Conservation (phyloP, 1,140 invertebrate species). For the Panagrolaimus sp. region DNA sequence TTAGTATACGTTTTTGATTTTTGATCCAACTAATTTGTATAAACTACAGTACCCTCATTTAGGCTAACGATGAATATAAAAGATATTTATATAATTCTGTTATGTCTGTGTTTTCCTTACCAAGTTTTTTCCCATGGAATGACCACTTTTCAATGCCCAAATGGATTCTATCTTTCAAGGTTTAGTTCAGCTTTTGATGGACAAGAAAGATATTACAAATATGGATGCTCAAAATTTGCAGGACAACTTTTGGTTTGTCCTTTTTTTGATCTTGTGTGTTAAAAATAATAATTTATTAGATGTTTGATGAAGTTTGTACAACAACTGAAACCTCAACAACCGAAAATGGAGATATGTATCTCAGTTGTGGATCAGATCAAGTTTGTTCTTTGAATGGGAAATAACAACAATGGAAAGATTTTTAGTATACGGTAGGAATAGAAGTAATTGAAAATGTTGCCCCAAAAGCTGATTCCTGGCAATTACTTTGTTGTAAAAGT, state of each 20-base stretch:
- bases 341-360: conserved; percentile 51
- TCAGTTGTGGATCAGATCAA: conserved; percentile 49
- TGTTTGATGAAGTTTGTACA: conserved; percentile 44
- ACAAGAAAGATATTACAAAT: conserved; percentile 49
- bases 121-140: conserved; percentile 23
- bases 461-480: conserved; percentile 41
- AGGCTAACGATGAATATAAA: too few species aligned
- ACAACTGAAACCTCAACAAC: conserved; percentile 49
- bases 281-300: conserved; percentile 28
- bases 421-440: conserved; percentile 50
- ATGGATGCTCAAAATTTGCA: conserved; percentile 46
- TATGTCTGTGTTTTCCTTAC: neutral
- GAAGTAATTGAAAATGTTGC: conserved; percentile 46
- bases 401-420: neutral
- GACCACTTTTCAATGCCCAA: conserved; percentile 53
- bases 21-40: too few species aligned
- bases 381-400: conserved; percentile 24
- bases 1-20: too few species aligned
- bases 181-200: conserved; percentile 53
- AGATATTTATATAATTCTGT: too few species aligned
- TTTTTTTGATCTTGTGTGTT: too few species aligned
- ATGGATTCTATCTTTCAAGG: conserved; percentile 44
- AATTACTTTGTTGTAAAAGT: conserved; percentile 47
- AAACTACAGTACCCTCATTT: too few species aligned
- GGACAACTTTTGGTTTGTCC: conserved; percentile 27